Percentiles rank a stretch among this genome's conserved stretches.
phyloP scores from a whole-genome alignment of 2,113 vertebrate genomes.

The Lophochroa leadbeateri region DNA sequence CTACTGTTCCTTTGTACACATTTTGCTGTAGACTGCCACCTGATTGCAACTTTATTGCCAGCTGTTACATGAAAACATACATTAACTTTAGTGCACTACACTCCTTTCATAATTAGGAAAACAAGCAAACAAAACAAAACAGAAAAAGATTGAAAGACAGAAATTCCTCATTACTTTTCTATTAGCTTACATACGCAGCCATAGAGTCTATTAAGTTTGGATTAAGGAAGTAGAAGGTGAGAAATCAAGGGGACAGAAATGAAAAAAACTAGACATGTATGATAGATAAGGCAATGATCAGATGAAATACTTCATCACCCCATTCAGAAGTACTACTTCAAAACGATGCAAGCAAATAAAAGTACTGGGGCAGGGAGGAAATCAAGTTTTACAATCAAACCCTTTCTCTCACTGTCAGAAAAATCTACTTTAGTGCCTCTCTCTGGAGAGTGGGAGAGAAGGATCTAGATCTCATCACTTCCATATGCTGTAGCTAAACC shows the following conservation, averaged over 20 bases:
- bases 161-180: background rate
- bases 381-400: background rate
- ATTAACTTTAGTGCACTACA: too few relatives aligned
- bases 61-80: background rate
- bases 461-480: background rate
- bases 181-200: background rate
- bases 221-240: background rate
- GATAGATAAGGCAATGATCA: background rate
- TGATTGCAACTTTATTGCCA: background rate
- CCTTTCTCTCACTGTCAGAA: background rate
- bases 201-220: background rate
- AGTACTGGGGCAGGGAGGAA: accelerated
- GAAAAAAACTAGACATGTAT: background rate
- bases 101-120: background rate
- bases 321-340: background rate
- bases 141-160: background rate
- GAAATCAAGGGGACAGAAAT: background rate
- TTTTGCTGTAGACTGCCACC: background rate
- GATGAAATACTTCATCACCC: background rate
- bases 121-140: background rate
- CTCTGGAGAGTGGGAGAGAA: background rate
- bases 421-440: background rate
- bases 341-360: background rate
- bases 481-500: background rate
- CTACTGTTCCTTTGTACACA: background rate